Evolutionary conservation across 1,140 invertebrate genomes (phyloP).

Genomic region (Pissodes strobi): DNA sequence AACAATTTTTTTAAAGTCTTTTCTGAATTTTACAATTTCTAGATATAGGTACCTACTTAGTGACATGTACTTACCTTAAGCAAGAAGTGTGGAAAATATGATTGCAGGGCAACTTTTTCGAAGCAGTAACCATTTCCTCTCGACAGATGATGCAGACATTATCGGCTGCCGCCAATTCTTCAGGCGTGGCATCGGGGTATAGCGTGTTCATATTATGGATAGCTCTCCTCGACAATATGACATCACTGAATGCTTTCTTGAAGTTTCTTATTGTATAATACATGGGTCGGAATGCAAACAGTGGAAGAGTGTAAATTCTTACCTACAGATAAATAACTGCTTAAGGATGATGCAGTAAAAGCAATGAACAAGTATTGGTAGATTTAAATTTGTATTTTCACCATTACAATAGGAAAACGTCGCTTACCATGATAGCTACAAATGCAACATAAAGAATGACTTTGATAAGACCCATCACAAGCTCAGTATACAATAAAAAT

Average conservation of each 20-base stretch:
- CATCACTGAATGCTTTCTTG: constrained; percentile 97
- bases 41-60: not conserved
- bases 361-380: too few relatives aligned
- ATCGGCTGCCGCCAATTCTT: constrained; percentile 92
- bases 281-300: constrained; percentile 99
- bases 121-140: constrained; percentile 86
- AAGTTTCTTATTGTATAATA: constrained; percentile 97
- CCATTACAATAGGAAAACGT: not conserved
- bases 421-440: constrained; percentile 92
- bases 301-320: constrained; percentile 89
- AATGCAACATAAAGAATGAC: constrained; percentile 93
- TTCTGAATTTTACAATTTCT: not conserved
- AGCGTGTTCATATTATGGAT: constrained; percentile 98
- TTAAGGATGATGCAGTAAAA: too few relatives aligned
- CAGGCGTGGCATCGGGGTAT: constrained; percentile 94
- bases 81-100: constrained; percentile 99
- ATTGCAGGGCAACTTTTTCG: constrained; percentile 98
- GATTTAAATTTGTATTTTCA: too few relatives aligned
- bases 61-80: constrained; percentile 64
- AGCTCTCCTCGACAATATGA: constrained; percentile 93
- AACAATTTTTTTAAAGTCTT: not conserved
- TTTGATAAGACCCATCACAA: constrained; percentile 89
- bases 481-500: constrained; percentile 94
- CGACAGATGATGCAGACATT: constrained; percentile 99
- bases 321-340: constrained; percentile 19